Percentiles rank a stretch among this genome's conserved stretches.
These are phyloP conservation scores for Myxocyprinus asiaticus DNA, from an alignment of 2,113 vertebrate species.

Conservation along the genomic window DNA sequence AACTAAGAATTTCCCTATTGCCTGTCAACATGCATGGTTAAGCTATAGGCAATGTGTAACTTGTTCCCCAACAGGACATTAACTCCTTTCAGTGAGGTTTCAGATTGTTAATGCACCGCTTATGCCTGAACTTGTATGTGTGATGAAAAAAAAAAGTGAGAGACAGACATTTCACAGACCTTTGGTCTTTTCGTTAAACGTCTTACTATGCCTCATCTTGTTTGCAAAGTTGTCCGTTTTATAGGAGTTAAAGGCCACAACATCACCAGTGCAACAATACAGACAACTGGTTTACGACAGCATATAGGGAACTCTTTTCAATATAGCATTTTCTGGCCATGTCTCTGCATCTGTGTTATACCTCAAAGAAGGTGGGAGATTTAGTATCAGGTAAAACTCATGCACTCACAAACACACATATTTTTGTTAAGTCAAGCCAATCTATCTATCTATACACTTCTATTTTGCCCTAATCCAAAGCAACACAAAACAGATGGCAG, in stretches of 20 bases:
- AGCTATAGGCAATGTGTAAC: conserved; percentile 42
- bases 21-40: conserved; percentile 2
- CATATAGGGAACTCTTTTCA: background rate
- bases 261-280: background rate
- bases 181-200: background rate
- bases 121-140: conserved; percentile 12
- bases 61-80: conserved; percentile 33
- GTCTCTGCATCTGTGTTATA: too few relatives aligned
- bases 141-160: too few relatives aligned
- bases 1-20: conserved; percentile 16
- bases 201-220: background rate
- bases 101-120: background rate
- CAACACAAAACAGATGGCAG: conserved; percentile 32
- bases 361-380: too few relatives aligned
- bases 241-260: background rate
- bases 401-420: background rate
- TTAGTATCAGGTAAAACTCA: background rate
- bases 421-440: background rate
- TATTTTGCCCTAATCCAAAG: background rate
- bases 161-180: too few relatives aligned
- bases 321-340: background rate
- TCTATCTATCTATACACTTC: background rate
- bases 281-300: background rate
- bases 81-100: conserved; percentile 25
- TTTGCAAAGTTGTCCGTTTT: background rate